phyloP scores from a whole-genome alignment of 2,888 invertebrate genomes.

The Trissoscelio sp. region DNA sequence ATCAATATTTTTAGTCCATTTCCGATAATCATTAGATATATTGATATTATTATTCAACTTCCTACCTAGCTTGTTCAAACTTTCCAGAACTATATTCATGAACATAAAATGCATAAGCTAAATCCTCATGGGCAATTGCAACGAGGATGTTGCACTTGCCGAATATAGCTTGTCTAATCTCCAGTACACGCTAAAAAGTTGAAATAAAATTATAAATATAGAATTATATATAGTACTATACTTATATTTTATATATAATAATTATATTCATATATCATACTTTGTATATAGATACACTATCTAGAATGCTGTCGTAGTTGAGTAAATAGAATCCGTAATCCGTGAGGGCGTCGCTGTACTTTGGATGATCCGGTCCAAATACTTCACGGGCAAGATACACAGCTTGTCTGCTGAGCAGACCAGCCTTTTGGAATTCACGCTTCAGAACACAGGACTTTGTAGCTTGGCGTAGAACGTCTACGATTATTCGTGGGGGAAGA shows the following conservation, averaged over 20 bases:
- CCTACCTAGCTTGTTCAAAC: slow-evolving; percentile 90
- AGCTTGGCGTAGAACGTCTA: slow-evolving; percentile 93
- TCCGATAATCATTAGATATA: too few species aligned
- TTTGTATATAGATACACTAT: slow-evolving; percentile 94
- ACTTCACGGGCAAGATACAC: slow-evolving; percentile 88
- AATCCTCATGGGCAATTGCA: slow-evolving; percentile 95
- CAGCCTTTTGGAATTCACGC: slow-evolving; percentile 92
- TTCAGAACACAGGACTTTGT: slow-evolving; percentile 96
- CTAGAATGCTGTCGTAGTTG: slow-evolving; percentile 93
- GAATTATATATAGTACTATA: too few species aligned
- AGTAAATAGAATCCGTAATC: slow-evolving; percentile 96
- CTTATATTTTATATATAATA: too few species aligned
- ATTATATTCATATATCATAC: too few species aligned
- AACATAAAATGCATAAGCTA: slow-evolving; percentile 96
- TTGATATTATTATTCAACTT: too few species aligned
- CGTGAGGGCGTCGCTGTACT: slow-evolving; percentile 92
- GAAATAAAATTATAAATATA: too few species aligned
- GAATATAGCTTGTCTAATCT: slow-evolving; percentile 90
- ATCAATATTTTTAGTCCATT: too few species aligned
- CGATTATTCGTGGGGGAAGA: slow-evolving; percentile 88
- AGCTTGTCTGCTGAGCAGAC: slow-evolving; percentile 92
- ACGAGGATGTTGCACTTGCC: slow-evolving; percentile 94
- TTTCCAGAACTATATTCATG: slow-evolving; percentile 95
- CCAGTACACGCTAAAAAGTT: slow-evolving; percentile 87
- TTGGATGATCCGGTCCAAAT: slow-evolving; percentile 89